Conservation (phyloP, 2,888 invertebrate species). For the Melanophora roralis region DNA sequence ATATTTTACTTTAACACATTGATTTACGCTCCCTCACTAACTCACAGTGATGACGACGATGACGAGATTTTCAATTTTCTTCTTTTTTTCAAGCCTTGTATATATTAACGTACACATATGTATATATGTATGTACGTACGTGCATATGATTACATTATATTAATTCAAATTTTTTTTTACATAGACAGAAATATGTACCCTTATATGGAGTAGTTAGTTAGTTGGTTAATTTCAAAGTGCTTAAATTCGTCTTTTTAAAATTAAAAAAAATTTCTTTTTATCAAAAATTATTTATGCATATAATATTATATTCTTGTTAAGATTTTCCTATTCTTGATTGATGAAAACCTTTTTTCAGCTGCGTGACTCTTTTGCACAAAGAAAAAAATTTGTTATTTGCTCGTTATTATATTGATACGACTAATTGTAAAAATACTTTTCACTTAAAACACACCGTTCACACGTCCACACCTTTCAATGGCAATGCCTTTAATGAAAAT, state of each 20-base stretch:
- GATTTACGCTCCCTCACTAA: slow-evolving; percentile 12
- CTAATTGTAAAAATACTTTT: slow-evolving; percentile 20
- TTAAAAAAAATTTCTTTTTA: background rate
- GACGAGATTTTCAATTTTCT: slow-evolving; percentile 53
- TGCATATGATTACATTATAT: slow-evolving; percentile 44
- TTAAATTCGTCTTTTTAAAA: slow-evolving; percentile 11
- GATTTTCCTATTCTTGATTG: slow-evolving; percentile 28
- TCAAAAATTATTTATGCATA: too few species aligned
- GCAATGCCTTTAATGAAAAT: slow-evolving; percentile 71
- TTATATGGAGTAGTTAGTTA: slow-evolving; percentile 32
- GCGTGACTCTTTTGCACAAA: slow-evolving; percentile 38
- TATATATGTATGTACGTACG: slow-evolving; percentile 25
- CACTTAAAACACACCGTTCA: slow-evolving; percentile 35
- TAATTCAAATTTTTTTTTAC: slow-evolving; percentile 39
- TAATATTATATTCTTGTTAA: slow-evolving; percentile 33
- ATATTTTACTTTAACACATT: background rate
- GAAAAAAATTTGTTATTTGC: slow-evolving; percentile 52
- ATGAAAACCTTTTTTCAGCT: slow-evolving; percentile 38
- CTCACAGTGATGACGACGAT: slow-evolving; percentile 41
- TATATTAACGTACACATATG: background rate
- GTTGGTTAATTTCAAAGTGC: slow-evolving; percentile 17
- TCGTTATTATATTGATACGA: slow-evolving; percentile 58
- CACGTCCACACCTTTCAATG: slow-evolving; percentile 71
- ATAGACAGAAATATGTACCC: slow-evolving; percentile 34
- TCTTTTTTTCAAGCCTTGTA: slow-evolving; percentile 44